phyloP scores from a whole-genome alignment of 2,797 vertebrate genomes.

The Cuculus canorus region DNA sequence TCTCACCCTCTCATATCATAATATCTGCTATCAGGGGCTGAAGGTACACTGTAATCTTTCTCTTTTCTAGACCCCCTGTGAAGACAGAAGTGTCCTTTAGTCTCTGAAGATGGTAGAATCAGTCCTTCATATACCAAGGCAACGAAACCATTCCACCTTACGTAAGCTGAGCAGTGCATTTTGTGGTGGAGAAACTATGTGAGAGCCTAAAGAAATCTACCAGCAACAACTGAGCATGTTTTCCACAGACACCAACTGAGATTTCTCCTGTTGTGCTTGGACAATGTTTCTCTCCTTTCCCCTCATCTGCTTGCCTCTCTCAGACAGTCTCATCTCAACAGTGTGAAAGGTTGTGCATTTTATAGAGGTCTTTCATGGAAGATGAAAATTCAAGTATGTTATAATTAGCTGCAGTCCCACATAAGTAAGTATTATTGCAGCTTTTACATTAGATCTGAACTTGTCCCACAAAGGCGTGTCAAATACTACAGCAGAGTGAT shows the following conservation, averaged over 20 bases:
- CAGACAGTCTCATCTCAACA: neutral
- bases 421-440: conserved; percentile 20
- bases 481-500: conserved; percentile 20
- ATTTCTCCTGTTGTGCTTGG: neutral
- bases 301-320: neutral
- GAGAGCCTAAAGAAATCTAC: neutral
- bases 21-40: neutral
- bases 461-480: neutral
- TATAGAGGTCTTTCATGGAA: neutral
- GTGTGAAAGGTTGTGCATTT: neutral
- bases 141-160: neutral
- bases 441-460: conserved; percentile 9
- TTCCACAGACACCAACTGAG: neutral
- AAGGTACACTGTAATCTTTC: neutral
- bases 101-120: neutral
- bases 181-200: neutral
- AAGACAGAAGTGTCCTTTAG: fast-evolving
- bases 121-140: fast-evolving
- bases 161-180: neutral
- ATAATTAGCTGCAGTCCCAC: conserved; percentile 30
- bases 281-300: neutral
- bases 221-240: neutral
- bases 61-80: neutral
- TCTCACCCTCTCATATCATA: neutral
- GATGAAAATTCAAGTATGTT: conserved; percentile 32